Base-by-base conservation (phyloP, 2,888 invertebrate species). In the Eupithecia centaureata region DNA sequence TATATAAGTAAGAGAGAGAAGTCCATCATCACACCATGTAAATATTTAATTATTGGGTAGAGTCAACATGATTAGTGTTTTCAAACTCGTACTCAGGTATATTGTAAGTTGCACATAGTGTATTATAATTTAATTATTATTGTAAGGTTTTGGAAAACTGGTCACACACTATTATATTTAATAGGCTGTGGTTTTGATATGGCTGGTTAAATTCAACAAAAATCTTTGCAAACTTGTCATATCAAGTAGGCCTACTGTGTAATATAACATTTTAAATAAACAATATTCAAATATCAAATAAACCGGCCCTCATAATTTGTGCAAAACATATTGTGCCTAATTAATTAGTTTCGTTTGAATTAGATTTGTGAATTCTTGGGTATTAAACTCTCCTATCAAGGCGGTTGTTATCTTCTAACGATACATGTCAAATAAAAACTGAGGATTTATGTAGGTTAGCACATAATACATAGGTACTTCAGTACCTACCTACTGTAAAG, bases 161-260 rank as follows among this genome's bases (percentile, higher is more conserved):
- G 2, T 52, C 27, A 27, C 27, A 52, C 15, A 7, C 15, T 52
- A 27, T 51, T 25, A 27, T n/a, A n/a, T n/a, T n/a, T n/a, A n/a
- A n/a, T 15, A 66, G 63, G 60, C 60, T 67, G 60, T 63, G 58
- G 57, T 47, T 52, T 62, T n/a, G 47, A 22, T n/a, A 4, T 25
- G 25, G 25, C 22, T 25, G 18, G 22, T 51, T 38, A 18, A 42
- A 42, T 2, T 42, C 38, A 38, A 18, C 42, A 42, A n/a, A 33
- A 33, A 33, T 33, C 13, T 33, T 33, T 33, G 33, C 33, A 38
- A 38, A 18, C 42, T 42, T 42, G 2, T 18, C 8, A 42, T 7
- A 8, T 42, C 38, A 8, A 42, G 7, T 18, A 42, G n/a, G n/a
- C 35, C 15, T 15, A 33, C 33, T 13, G 5, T 35, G 35, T 38